A percentile compares a stretch with the other conserved stretches of the same genome.
These are phyloP conservation scores for Laupala kohalensis DNA, from an alignment of 1,140 invertebrate species.

Conservation along the genomic window DNA sequence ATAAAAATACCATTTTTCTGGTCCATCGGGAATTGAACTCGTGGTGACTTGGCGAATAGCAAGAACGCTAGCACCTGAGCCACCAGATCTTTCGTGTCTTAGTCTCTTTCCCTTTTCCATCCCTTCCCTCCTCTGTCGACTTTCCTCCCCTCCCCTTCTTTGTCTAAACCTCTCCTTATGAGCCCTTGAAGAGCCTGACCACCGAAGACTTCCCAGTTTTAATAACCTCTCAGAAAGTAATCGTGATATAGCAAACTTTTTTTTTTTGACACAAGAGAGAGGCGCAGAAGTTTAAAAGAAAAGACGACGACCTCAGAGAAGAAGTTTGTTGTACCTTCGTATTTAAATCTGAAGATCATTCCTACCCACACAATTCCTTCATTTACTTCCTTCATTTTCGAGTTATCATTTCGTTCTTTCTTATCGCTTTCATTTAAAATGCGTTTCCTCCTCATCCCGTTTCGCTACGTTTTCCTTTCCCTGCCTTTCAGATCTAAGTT, in stretches of 20 bases:
- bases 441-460: not conserved
- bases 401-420: not conserved
- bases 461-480: too few species aligned
- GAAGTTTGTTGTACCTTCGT: not conserved
- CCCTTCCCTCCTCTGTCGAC: not conserved
- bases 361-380: not conserved
- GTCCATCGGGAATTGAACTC: too few species aligned
- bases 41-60: too few species aligned
- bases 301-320: not conserved
- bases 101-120: too few species aligned
- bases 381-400: not conserved
- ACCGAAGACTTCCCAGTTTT: not conserved
- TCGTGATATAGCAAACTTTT: not conserved
- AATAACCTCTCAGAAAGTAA: not conserved
- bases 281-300: not conserved
- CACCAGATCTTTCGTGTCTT: too few species aligned
- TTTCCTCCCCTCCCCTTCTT: not conserved
- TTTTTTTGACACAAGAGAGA: not conserved
- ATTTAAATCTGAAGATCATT: not conserved
- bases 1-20: too few species aligned
- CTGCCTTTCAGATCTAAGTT: too few species aligned
- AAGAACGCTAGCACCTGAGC: too few species aligned
- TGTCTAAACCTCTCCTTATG: not conserved
- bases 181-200: not conserved
- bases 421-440: not conserved